Base-by-base conservation (phyloP, 92 coral and sea anemone genomes). In the Paragorgia papillata region DNA sequence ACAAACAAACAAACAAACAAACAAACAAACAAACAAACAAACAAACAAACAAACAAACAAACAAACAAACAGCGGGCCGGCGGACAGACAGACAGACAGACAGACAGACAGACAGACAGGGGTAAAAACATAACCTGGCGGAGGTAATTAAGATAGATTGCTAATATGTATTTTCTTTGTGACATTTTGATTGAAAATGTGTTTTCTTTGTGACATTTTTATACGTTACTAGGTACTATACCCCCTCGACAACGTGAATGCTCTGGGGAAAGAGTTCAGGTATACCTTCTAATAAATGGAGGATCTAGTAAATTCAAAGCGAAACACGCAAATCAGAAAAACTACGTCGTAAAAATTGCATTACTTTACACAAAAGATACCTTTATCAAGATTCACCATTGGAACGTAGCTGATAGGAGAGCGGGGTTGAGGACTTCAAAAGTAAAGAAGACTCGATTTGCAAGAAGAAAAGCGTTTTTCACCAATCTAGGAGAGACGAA, bases 401-500 rank as follows among this genome's bases (percentile, higher is more conserved):
- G 78, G 78, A 58, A 54, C 31, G 78, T 71, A 15, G 26, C 14
- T 0, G 64, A 53, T 55, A 37, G 32, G 49, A 53, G 18, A 13
- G 78, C 78, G n/a, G 18, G 50, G 21, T n/a, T 71, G 14, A 71
- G 58, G 32, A 50, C 63, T 3, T 71, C 78, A 53, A 53, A 32
- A 31, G 25, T 58, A 71, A 53, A 41, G 22, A 53, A 71, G 20
- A 0, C 64, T 71, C 78, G 64, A 12, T 71, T 71, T 39, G 62
- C 30, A 51, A 55, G 21, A 34, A 35, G 78, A 33, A 30, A 30
- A 27, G 7, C 64, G 13, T 28, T 27, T 7, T 71, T 53, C 33
- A 58, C 20, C 13, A 71, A 53, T 35, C 49, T 71, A 4, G 78
- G 78, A 48, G 78, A 71, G 58, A 54, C 78, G n/a, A 71, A 71